phyloP scores from a whole-genome alignment of 1,140 invertebrate genomes.

The Drosophila willistoni region DNA sequence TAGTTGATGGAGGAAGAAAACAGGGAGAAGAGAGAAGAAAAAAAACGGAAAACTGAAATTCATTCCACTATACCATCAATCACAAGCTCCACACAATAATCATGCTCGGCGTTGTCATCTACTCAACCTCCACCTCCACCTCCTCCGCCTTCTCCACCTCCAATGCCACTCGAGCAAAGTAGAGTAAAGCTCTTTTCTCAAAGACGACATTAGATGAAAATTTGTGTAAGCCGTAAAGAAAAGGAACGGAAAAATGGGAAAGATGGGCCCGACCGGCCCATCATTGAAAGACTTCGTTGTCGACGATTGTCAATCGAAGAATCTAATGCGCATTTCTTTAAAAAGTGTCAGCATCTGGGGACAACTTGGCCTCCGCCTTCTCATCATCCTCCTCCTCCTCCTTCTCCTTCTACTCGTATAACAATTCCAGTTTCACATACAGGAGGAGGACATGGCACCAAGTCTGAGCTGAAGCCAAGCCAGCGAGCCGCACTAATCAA shows the following conservation, averaged over 20 bases:
- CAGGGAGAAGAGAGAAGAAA: neutral
- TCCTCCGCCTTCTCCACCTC: neutral
- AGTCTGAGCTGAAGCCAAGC: constrained; percentile 35
- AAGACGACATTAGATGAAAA: constrained; percentile 61
- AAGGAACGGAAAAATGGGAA: constrained; percentile 13
- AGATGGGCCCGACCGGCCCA: neutral
- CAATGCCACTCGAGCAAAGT: constrained; percentile 23
- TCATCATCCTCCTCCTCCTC: neutral
- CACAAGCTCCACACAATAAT: constrained; percentile 7
- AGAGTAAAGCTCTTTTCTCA: constrained; percentile 48
- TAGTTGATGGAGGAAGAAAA: neutral
- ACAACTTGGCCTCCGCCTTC: constrained; percentile 20
- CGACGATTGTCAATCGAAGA: constrained; percentile 63
- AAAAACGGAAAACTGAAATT: neutral
- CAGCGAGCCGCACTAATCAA: constrained; percentile 80
- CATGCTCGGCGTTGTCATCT: constrained; percentile 6
- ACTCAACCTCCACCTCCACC: neutral
- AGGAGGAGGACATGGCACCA: neutral
- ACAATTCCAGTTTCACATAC: constrained; percentile 14
- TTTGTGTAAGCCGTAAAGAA: constrained; percentile 62
- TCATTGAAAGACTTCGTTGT: constrained; percentile 33
- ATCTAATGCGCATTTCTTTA: constrained; percentile 60
- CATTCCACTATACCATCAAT: constrained; percentile 11
- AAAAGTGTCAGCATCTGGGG: constrained; percentile 55
- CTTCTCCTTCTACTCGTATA: constrained; percentile 18